Evolutionary conservation across 2,797 vertebrate genomes (phyloP), one percentile per base, ranked within the genome.

Genomic region (Manis javanica): DNA sequence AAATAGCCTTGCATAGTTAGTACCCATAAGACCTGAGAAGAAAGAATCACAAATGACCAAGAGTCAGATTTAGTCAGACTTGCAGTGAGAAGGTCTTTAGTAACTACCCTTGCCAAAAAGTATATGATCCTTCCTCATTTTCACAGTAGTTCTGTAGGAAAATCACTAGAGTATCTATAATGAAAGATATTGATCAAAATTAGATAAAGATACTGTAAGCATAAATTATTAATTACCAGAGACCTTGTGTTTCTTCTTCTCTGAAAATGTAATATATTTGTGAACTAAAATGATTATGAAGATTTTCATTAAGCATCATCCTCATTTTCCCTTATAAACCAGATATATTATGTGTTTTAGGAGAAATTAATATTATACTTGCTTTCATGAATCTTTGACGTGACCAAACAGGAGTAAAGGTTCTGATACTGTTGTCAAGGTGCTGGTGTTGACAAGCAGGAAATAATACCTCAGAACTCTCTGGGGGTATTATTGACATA

Each of bases 1-100:
- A 96, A 98, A 71, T 46, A 87, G 79, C 0, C 51, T 61, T 94
- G 82, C 79, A 92, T 81, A 86, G 10, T 46, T 96, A 37, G 61
- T 34, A 42, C 72, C 87, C 93, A 79, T 64, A 95, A 96, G 26
- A 82, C 8, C 11, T 15, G n/a, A 69, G 37, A 15, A 23, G 83
- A 84, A 24, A 29, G n/a, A 85, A 34, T 18, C 63, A 49, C n/a
- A 71, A 49, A 29, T 69, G 57, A n/a, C 18, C 31, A 59, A 42
- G 19, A 55, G 10, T 42, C 46, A 51, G 37, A 69, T 64, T 91
- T 83, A 24, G 83, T 49, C 53, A 83, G n/a, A 6, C 63, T 78
- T 49, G n/a, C 51, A 46, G 34, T 69, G 69, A 69, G 51, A 83
- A 74, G 15, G 39, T n/a, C 19, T 69, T 46, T 37, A 5, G 15